A percentile compares a stretch with the other conserved stretches of the same genome.
These are phyloP conservation scores for Cynaeus angustus DNA, from an alignment of 2,888 invertebrate species.

Conservation along the genomic window DNA sequence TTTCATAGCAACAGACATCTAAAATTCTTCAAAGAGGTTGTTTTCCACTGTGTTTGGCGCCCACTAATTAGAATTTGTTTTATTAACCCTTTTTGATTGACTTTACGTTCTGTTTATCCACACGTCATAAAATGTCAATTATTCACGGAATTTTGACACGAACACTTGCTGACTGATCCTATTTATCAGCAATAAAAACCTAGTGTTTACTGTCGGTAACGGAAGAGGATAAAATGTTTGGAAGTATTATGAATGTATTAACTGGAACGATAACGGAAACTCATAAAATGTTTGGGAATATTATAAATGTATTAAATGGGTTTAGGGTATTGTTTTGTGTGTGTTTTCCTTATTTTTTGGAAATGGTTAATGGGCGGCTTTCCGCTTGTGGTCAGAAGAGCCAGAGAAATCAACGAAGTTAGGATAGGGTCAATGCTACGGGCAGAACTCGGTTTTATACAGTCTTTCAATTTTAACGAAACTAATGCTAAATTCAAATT, in stretches of 20 bases:
- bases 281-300: no score
- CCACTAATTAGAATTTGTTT: constrained; percentile 5
- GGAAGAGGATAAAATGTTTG: neutral
- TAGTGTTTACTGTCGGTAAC: neutral
- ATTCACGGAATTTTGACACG: constrained; percentile 15
- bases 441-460: no score
- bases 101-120: constrained; percentile 11
- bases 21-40: neutral
- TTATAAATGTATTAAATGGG: no score
- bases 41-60: neutral
- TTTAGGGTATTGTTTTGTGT: constrained; percentile 9
- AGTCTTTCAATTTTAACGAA: no score
- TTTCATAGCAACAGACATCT: neutral
- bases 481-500: no score
- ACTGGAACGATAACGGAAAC: no score
- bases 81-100: constrained; percentile 4
- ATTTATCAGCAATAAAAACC: constrained; percentile 4
- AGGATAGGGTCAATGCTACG: neutral
- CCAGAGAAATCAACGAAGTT: neutral
- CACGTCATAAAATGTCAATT: constrained; percentile 14
- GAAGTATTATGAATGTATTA: no score
- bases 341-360: constrained; percentile 10
- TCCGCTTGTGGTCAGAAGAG: constrained; percentile 1
- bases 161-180: constrained; percentile 5
- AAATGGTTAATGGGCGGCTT: constrained; percentile 2